Percentiles rank a stretch among this genome's conserved stretches.
Conservation (phyloP, 2,888 invertebrate genomes). For the Drosophila parthenogenetica region DNA sequence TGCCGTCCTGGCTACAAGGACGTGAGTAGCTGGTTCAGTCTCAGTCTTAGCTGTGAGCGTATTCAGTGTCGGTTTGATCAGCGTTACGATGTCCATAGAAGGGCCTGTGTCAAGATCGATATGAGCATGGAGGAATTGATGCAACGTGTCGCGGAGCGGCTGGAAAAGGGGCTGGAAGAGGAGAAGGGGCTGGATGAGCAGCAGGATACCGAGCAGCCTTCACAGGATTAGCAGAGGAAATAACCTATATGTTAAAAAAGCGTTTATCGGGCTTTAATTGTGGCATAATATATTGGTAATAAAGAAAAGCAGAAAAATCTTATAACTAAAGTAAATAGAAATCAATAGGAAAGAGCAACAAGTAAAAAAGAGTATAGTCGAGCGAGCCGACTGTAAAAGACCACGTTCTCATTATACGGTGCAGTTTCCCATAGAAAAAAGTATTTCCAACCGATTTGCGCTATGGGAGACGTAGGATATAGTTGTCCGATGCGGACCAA, state of each 20-base stretch:
- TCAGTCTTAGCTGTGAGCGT: constrained; percentile 71
- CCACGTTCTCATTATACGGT: too few relatives aligned
- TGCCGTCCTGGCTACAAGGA: constrained; percentile 84
- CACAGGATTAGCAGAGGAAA: not conserved
- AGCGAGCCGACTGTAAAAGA: too few relatives aligned
- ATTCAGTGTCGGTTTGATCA: constrained; percentile 77
- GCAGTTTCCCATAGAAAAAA: too few relatives aligned
- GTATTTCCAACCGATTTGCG: too few relatives aligned
- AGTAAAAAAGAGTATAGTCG: too few relatives aligned
- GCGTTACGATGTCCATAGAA: constrained; percentile 70
- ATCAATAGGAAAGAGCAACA: too few relatives aligned
- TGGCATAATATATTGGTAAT: constrained; percentile 30
- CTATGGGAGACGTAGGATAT: too few relatives aligned
- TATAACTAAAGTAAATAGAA: too few relatives aligned
- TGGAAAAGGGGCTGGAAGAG: constrained; percentile 67
- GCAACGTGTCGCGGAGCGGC: constrained; percentile 76
- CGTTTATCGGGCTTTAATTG: not conserved
- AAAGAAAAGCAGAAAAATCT: constrained; percentile 1
- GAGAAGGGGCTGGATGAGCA: constrained; percentile 54
- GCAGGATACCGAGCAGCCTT: constrained; percentile 2
- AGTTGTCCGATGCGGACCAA: too few relatives aligned
- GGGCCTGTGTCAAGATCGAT: constrained; percentile 73
- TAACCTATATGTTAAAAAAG: not conserved
- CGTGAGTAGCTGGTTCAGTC: constrained; percentile 71
- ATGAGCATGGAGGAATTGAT: constrained; percentile 82